These are phyloP conservation scores for Craniophora ligustri DNA, from an alignment of 2,888 invertebrate species.

Conservation along the genomic window DNA sequence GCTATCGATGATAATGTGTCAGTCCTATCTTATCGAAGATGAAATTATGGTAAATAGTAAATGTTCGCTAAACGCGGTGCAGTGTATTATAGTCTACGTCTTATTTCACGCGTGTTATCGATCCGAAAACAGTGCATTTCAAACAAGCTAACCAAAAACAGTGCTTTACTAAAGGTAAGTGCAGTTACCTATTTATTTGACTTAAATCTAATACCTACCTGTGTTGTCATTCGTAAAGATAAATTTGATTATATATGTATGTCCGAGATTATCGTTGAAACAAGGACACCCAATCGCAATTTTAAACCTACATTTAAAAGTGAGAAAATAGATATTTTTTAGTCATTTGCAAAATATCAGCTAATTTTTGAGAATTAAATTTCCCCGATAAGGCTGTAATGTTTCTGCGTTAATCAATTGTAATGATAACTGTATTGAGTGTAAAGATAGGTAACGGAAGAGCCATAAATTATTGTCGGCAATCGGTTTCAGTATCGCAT, in stretches of 20 bases:
- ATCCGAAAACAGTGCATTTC: conserved; percentile 61
- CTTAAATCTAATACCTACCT: conserved; percentile 2
- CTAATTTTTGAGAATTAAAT: conserved; percentile 10
- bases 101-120: conserved; percentile 65
- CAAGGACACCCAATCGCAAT: background rate
- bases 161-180: conserved; percentile 47
- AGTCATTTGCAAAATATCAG: conserved; percentile 1
- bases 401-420: conserved; percentile 34
- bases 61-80: conserved; percentile 58
- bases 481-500: conserved; percentile 8
- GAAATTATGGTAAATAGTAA: conserved; percentile 78
- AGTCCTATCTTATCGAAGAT: conserved; percentile 72
- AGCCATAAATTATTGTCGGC: conserved; percentile 3
- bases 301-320: background rate
- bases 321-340: conserved; percentile 1
- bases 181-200: background rate
- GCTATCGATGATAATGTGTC: conserved; percentile 47
- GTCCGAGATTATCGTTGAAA: background rate
- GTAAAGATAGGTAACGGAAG: conserved; percentile 23
- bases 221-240: background rate
- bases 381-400: conserved; percentile 23
- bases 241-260: background rate
- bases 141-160: conserved; percentile 63
- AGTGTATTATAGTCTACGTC: conserved; percentile 61
- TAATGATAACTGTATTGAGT: conserved; percentile 36